Evolutionary conservation across 2,888 invertebrate species (phyloP), one percentile per base, ranked within the genome.

Genomic region (Ophonus ardosiacus): DNA sequence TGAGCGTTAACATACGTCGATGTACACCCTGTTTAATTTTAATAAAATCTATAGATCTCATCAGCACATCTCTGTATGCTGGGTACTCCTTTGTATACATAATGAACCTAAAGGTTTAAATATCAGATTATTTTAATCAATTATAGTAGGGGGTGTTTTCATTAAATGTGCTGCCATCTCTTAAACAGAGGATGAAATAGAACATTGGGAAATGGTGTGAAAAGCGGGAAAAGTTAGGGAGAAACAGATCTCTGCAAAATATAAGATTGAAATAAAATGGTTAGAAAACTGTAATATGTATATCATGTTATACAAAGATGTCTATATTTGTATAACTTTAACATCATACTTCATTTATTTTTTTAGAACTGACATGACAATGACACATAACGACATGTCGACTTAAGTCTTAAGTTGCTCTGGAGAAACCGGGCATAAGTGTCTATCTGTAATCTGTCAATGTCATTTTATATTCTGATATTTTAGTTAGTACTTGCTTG

Each of bases 61-160:
- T 43, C 8, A 31, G 40, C 71, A 71, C 40, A 13, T 15, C 31
- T 15, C 13, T 17, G 5, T 15, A 15, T 7, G n/a, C 40, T n/a
- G 7, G 7, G n/a, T 5, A 13, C 17, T 13, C 71, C 71, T 18
- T n/a, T 17, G 21, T 81, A 63, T 81, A 81, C 63, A 59, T 81
- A 81, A 81, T 81, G 80, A 63, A 81, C 40, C 43, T 59, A 81
- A 43, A n/a, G 80, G 80, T 10, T 61, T 38, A 63, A 81, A 63
- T 17, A 40, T 81, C n/a, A 40, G 80, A 31, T 81, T 63, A 59
- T 63, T 81, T 81, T 63, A 81, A 81, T 81, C 80, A 81, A 81
- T 81, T 63, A 61, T 15, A 17, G 1, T 61, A 4, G 13, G 10
- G 13, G 7, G 0, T 5, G 24, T 63, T 63, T 63, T 24, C 21